These are phyloP conservation scores for Zonitis immaculata DNA, from an alignment of 2,888 invertebrate species.

Conservation along the genomic window DNA sequence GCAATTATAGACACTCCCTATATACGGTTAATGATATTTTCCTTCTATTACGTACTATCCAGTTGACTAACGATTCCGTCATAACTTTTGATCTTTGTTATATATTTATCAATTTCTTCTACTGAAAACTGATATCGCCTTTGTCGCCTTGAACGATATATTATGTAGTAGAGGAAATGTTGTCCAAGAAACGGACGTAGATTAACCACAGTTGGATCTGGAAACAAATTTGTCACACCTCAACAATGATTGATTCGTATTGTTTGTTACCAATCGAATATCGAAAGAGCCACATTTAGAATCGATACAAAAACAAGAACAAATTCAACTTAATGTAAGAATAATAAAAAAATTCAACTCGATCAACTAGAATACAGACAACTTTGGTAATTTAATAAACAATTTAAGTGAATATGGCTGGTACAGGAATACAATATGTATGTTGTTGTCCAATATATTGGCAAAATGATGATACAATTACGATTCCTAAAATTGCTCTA, in stretches of 20 bases:
- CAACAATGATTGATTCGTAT: slow-evolving; percentile 17
- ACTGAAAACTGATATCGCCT: neutral
- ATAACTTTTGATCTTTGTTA: neutral
- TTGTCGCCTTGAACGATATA: neutral
- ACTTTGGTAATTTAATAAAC: neutral
- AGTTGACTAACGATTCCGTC: neutral
- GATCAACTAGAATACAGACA: neutral
- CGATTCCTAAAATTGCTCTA: neutral
- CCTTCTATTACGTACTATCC: too few species aligned
- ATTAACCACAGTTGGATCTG: slow-evolving; percentile 3
- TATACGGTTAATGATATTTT: too few species aligned
- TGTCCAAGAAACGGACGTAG: neutral
- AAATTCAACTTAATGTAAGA: neutral
- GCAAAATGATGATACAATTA: neutral
- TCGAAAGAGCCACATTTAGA: neutral
- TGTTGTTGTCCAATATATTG: neutral
- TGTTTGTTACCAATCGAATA: slow-evolving; percentile 12
- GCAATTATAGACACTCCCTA: too few species aligned
- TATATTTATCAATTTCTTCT: neutral
- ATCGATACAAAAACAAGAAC: neutral
- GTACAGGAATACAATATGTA: neutral
- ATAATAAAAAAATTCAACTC: neutral
- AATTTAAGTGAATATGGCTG: neutral
- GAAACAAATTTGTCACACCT: slow-evolving; percentile 13
- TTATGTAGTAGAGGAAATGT: neutral